These are phyloP conservation scores for Microplitis mediator DNA, from an alignment of 1,140 invertebrate species.

Conservation along the genomic window DNA sequence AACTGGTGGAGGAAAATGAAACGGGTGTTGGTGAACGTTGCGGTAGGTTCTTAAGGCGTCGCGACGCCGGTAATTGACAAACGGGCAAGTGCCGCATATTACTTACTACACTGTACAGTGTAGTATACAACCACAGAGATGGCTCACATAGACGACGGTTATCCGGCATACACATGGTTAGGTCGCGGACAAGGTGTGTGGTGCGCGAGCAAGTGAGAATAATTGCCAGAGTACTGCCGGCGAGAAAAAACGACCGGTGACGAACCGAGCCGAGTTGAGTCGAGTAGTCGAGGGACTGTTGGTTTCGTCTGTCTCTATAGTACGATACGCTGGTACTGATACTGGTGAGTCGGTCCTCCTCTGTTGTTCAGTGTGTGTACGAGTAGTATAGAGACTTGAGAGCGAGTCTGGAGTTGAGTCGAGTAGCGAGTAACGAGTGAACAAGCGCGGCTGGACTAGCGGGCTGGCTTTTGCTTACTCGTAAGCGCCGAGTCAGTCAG, in stretches of 20 bases:
- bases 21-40: constrained; percentile 42
- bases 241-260: constrained; percentile 9
- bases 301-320: constrained; percentile 33
- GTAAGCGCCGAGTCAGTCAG: constrained; percentile 59
- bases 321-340: too few species aligned
- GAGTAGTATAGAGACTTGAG: constrained; percentile 26
- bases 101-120: not conserved
- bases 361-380: too few species aligned
- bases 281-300: constrained; percentile 36
- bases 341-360: too few species aligned
- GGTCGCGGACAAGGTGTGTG: not conserved
- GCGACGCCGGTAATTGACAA: constrained; percentile 19
- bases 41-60: constrained; percentile 51
- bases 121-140: not conserved
- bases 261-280: constrained; percentile 27
- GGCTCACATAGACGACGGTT: not conserved
- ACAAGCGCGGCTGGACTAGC: constrained; percentile 56
- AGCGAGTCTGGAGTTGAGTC: constrained; percentile 36
- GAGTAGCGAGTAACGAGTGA: constrained; percentile 34
- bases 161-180: not conserved
- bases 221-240: not conserved
- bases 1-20: not conserved
- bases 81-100: not conserved
- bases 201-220: not conserved
- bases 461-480: constrained; percentile 48